These are phyloP conservation scores for Zingel zingel DNA, from an alignment of 2,113 vertebrate genomes.

Conservation along the genomic window DNA sequence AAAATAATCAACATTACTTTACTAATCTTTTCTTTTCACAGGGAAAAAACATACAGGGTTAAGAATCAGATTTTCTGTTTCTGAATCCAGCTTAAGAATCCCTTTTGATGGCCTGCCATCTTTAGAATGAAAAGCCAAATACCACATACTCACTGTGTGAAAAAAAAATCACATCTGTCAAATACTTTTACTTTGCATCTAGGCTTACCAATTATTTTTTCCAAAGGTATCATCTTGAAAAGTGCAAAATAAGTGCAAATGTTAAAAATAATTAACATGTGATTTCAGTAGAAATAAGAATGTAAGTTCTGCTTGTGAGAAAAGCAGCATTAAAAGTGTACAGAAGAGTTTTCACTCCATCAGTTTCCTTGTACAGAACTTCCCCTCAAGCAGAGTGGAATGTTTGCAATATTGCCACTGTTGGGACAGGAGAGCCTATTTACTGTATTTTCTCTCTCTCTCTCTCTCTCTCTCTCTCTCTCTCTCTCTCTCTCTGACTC, in stretches of 20 bases:
- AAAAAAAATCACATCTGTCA: background rate
- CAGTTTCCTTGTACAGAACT: constrained; percentile 40
- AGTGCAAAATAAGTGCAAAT: background rate
- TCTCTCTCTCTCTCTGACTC: background rate
- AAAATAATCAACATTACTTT: background rate
- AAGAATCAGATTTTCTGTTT: background rate
- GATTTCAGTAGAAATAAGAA: background rate
- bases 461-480: background rate
- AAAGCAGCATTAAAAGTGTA: constrained; percentile 22
- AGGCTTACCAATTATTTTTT: background rate
- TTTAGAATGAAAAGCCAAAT: constrained; percentile 6
- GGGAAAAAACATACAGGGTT: background rate
- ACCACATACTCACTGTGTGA: background rate
- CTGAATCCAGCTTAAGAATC: constrained; percentile 1
- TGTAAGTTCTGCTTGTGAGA: background rate
- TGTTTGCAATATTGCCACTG: constrained; percentile 43
- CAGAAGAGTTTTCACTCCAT: constrained; percentile 53
- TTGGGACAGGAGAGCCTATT: constrained; percentile 45
- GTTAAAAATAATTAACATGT: constrained; percentile 9
- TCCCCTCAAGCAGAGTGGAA: constrained; percentile 50
- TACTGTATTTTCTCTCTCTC: constrained; percentile 38
- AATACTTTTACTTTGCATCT: background rate
- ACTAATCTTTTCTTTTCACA: background rate
- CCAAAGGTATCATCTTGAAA: background rate
- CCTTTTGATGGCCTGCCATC: background rate